phyloP scores from a whole-genome alignment of 2,888 invertebrate species.

The Idaea aversata region DNA sequence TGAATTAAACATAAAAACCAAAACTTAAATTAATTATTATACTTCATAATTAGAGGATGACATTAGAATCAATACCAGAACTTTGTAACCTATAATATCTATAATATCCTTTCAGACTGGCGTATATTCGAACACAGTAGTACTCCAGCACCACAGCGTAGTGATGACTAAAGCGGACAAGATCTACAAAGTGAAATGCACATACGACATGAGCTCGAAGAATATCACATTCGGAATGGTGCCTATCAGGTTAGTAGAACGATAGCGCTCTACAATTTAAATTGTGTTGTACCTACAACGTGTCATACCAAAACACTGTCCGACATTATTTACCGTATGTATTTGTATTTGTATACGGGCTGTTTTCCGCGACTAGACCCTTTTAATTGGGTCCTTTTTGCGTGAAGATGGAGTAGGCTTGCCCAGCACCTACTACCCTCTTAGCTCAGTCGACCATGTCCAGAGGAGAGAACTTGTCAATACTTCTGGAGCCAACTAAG shows the following conservation, averaged over 20 bases:
- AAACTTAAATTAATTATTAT: not conserved
- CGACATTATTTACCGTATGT: conserved; percentile 39
- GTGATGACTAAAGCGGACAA: conserved; percentile 98
- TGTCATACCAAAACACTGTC: conserved; percentile 35
- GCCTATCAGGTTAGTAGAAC: conserved; percentile 88
- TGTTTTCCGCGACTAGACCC: too few relatives aligned
- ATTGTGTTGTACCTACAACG: conserved; percentile 31
- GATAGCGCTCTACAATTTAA: conserved; percentile 21
- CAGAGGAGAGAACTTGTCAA: too few relatives aligned
- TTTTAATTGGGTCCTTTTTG: too few relatives aligned
- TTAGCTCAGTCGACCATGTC: too few relatives aligned
- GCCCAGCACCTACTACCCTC: too few relatives aligned
- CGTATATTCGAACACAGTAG: conserved; percentile 96
- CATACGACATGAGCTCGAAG: conserved; percentile 97
- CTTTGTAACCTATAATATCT: conserved; percentile 8
- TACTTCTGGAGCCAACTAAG: too few relatives aligned
- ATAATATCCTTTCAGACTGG: conserved; percentile 85
- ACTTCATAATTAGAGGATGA: not conserved
- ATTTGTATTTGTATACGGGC: too few relatives aligned
- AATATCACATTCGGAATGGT: conserved; percentile 98
- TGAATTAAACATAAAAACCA: not conserved
- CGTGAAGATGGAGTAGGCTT: too few relatives aligned
- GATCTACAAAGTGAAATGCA: conserved; percentile 97
- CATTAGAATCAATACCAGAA: not conserved
- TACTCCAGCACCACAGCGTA: conserved; percentile 96